A percentile compares a stretch with the other conserved stretches of the same genome.
phyloP scores from a whole-genome alignment of 2,113 vertebrate species.

The Crypturellus undulatus region DNA sequence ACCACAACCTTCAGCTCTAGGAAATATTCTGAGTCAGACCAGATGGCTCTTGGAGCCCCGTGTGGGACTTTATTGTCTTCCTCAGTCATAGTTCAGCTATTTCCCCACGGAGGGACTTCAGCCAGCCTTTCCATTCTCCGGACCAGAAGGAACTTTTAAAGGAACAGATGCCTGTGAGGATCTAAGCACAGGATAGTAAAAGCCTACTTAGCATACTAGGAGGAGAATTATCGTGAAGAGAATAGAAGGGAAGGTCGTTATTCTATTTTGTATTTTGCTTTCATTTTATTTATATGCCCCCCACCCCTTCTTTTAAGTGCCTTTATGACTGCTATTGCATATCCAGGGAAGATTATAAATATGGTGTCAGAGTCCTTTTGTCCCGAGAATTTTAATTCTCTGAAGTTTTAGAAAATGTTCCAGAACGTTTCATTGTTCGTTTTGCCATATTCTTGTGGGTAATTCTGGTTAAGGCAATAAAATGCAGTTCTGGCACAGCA shows the following conservation, averaged over 20 bases:
- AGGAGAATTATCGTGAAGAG: neutral
- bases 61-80: slow-evolving; percentile 46
- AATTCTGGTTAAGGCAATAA: slow-evolving; percentile 42
- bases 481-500: slow-evolving; percentile 18
- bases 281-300: neutral
- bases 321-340: neutral
- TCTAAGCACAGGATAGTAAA: neutral
- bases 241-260: neutral
- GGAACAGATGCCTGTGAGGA: neutral
- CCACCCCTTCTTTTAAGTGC: neutral
- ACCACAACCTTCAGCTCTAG: slow-evolving; percentile 33
- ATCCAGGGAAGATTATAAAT: slow-evolving; percentile 6
- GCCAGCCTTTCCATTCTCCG: slow-evolving; percentile 30
- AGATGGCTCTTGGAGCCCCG: slow-evolving; percentile 30
- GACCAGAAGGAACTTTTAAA: slow-evolving; percentile 24
- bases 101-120: neutral
- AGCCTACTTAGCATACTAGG: neutral
- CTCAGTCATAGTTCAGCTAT: slow-evolving; percentile 43
- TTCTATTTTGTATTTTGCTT: neutral
- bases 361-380: neutral
- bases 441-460: slow-evolving; percentile 46
- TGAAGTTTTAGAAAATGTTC: slow-evolving; percentile 26
- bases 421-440: slow-evolving; percentile 30
- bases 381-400: slow-evolving; percentile 1
- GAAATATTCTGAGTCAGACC: slow-evolving; percentile 56